Evolutionary conservation across 1,140 invertebrate species (phyloP), one percentile per base, ranked within the genome.

Genomic region (Euborellia annulipes): DNA sequence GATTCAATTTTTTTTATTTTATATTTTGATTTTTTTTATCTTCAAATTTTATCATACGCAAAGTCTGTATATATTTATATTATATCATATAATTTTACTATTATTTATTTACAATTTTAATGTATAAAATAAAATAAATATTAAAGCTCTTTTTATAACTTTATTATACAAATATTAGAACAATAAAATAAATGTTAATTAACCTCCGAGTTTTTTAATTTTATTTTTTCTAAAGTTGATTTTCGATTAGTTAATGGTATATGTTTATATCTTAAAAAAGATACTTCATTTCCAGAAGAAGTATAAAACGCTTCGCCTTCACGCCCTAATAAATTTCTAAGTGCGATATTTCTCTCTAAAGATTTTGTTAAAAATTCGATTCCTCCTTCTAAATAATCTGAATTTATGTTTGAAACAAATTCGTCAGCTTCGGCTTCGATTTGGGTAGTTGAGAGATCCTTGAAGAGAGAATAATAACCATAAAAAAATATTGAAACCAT

Each of bases 341-440:
- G 54, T 0, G 82, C 80, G 49, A 74, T 71, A 59, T 90, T 88
- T 55, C 77, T 72, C 49, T 74, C 61, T 36, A 85, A 55, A 9
- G 75, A 58, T 62, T 85, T 83, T 22, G 71, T 66, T 59, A 86
- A 89, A 62, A 71, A 87, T 56, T 80, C 75, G 27, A 77, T 65
- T 8, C 82, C 85, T 30, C 80, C 80, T 57, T 76, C 64, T 6
- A 77, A 61, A 60, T 78, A 85, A 22, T 72, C 66, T 18, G 62
- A 57, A 20, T 72, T 74, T 39, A 80, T 52, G 17, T 64, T 53
- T 45, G 70, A 67, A 9, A 86, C 57, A 43, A 64, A 57, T 48
- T 71, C 61, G 59, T 87, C 83, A 27, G 71, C 65, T 9, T 63
- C 47, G 14, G 61, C 62, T 54, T 87, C 84, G 54, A 64, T 74